Percentiles rank a stretch among this genome's conserved stretches.
These are phyloP conservation scores for Unio delphinus DNA, from an alignment of 2,888 invertebrate species.

Conservation along the genomic window DNA sequence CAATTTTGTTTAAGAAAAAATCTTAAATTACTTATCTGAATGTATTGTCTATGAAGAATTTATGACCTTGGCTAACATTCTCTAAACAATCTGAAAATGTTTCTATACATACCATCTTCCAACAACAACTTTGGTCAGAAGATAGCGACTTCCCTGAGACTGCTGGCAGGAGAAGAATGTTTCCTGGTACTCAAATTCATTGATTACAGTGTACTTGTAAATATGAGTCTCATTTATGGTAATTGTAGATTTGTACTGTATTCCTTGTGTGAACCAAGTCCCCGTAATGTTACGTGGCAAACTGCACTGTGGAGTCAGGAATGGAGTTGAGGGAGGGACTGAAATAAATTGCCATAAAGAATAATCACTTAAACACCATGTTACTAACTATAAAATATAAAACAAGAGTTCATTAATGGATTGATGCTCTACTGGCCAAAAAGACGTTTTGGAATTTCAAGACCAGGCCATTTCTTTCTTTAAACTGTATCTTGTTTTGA, in stretches of 20 bases:
- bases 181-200: constrained; percentile 80
- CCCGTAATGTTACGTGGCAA: constrained; percentile 95
- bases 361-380: not conserved
- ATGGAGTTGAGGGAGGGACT: constrained; percentile 58
- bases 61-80: no score
- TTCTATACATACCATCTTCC: constrained; percentile 84
- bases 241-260: constrained; percentile 90
- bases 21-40: not conserved
- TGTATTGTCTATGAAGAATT: no score
- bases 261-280: constrained; percentile 95
- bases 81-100: no score
- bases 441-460: no score
- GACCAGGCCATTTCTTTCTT: no score
- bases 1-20: not conserved
- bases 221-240: constrained; percentile 95
- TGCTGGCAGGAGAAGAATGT: constrained; percentile 96
- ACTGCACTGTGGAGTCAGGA: constrained; percentile 84
- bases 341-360: constrained; percentile 8
- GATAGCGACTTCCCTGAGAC: constrained; percentile 88
- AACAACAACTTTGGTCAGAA: constrained; percentile 96
- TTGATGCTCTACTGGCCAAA: no score
- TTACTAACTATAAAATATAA: not conserved
- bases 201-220: constrained; percentile 94
- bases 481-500: no score
- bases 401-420: no score